phyloP scores from a whole-genome alignment of 2,113 vertebrate species.

The Redunca redunca region DNA sequence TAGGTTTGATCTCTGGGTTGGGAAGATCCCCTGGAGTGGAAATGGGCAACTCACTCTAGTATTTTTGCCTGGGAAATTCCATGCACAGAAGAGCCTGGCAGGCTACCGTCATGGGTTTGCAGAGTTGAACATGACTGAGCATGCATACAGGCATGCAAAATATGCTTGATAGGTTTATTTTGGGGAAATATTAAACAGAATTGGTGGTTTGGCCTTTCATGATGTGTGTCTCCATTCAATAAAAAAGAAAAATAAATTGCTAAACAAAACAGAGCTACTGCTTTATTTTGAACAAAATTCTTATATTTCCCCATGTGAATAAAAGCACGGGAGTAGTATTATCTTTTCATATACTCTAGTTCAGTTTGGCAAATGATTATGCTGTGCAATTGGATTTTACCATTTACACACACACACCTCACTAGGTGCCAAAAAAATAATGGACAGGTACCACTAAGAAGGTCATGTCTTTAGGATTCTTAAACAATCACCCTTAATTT shows the following conservation, averaged over 20 bases:
- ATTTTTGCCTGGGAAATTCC: neutral
- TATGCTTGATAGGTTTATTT: conserved; percentile 19
- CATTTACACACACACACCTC: neutral
- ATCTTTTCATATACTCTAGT: neutral
- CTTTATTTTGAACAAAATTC: conserved; percentile 22
- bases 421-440: neutral
- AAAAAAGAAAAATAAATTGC: neutral
- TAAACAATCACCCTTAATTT: neutral
- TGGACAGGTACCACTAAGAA: neutral
- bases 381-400: neutral
- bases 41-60: neutral
- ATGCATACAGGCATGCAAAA: neutral
- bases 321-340: neutral
- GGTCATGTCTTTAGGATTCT: neutral
- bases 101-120: neutral
- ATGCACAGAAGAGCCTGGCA: neutral
- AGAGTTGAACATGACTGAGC: neutral
- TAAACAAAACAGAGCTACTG: neutral
- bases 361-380: neutral
- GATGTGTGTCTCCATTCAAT: neutral
- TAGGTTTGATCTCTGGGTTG: neutral
- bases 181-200: neutral
- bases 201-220: neutral
- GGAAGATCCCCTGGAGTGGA: neutral
- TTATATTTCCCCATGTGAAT: neutral